These are phyloP conservation scores for Xenentodon cancila DNA, from an alignment of 2,797 vertebrate genomes.

Conservation along the genomic window DNA sequence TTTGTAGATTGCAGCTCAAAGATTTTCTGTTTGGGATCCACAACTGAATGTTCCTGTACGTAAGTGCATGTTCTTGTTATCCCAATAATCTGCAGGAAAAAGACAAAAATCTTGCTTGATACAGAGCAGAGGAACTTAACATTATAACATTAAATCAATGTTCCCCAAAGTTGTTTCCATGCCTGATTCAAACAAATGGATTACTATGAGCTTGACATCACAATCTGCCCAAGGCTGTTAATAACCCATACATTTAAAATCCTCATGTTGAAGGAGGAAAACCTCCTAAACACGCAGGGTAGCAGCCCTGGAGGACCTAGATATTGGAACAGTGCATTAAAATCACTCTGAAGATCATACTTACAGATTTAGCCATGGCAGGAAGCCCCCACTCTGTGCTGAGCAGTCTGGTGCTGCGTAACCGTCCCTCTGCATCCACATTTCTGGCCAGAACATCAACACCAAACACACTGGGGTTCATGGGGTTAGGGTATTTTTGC, in stretches of 20 bases:
- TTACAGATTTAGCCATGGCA: constrained; percentile 91
- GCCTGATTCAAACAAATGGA: too few relatives aligned
- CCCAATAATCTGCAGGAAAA: constrained; percentile 88
- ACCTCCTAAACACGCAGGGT: too few relatives aligned
- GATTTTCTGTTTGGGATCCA: constrained; percentile 89
- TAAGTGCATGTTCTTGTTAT: constrained; percentile 91
- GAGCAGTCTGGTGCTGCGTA: constrained; percentile 94
- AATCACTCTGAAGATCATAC: constrained; percentile 42
- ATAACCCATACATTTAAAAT: too few relatives aligned
- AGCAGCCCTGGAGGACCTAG: too few relatives aligned
- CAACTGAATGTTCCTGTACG: constrained; percentile 94
- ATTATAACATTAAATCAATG: neutral
- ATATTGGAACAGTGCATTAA: too few relatives aligned
- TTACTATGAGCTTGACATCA: too few relatives aligned
- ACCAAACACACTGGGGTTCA: constrained; percentile 95
- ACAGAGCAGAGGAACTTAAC: neutral
- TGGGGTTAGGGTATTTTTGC: constrained; percentile 98
- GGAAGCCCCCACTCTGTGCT: constrained; percentile 98
- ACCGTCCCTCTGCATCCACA: constrained; percentile 86
- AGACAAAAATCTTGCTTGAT: neutral
- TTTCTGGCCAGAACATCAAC: constrained; percentile 92
- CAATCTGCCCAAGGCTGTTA: too few relatives aligned
- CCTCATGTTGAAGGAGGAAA: too few relatives aligned
- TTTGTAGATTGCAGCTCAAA: constrained; percentile 96
- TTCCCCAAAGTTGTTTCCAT: too few relatives aligned